Percentiles rank a stretch among this genome's conserved stretches.
These are phyloP conservation scores for Schizotus pectinicornis DNA, from an alignment of 2,888 invertebrate species.

Conservation along the genomic window DNA sequence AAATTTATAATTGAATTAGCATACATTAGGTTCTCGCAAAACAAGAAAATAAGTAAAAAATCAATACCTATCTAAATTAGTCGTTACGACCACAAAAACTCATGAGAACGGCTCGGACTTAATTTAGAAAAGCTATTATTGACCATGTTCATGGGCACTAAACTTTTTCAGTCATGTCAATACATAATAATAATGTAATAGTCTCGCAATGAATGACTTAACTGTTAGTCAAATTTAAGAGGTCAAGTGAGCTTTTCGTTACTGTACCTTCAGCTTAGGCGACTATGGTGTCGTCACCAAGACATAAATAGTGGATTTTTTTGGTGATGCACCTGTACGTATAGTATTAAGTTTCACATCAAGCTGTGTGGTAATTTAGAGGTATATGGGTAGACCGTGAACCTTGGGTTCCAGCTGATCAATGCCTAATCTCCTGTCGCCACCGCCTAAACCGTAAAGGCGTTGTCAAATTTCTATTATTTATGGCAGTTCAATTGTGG, in stretches of 20 bases:
- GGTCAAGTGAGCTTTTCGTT: background rate
- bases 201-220: too few relatives aligned
- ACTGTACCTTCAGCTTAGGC: background rate
- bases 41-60: too few relatives aligned
- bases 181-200: too few relatives aligned
- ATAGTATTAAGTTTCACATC: slow-evolving; percentile 1
- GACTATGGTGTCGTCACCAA: background rate
- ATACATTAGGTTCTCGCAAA: too few relatives aligned
- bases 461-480: background rate
- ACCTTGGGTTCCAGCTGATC: background rate
- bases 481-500: background rate
- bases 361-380: slow-evolving; percentile 11
- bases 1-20: too few relatives aligned
- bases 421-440: slow-evolving; percentile 4
- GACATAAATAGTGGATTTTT: slow-evolving; percentile 2
- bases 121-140: too few relatives aligned
- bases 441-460: background rate
- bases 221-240: too few relatives aligned
- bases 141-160: too few relatives aligned
- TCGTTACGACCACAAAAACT: too few relatives aligned
- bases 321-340: background rate
- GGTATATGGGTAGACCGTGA: background rate
- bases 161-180: too few relatives aligned
- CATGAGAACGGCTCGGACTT: too few relatives aligned
- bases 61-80: too few relatives aligned